These are phyloP conservation scores for Betta splendens DNA, from an alignment of 2,797 vertebrate genomes.

Conservation along the genomic window DNA sequence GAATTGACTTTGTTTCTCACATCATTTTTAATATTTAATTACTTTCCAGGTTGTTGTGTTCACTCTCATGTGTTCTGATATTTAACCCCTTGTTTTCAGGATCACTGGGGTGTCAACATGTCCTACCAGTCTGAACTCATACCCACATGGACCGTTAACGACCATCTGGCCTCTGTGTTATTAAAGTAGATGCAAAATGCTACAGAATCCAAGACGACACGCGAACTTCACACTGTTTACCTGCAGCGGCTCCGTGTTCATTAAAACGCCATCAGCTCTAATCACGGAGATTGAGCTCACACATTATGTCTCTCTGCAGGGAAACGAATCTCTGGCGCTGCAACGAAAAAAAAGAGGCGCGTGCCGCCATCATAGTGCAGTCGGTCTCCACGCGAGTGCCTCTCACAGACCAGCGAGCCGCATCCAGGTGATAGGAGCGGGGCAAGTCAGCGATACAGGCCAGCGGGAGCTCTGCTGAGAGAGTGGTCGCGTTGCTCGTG, in stretches of 20 bases:
- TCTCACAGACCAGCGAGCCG: slow-evolving; percentile 46
- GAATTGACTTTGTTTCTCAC: too few species aligned
- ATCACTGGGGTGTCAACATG: not conserved
- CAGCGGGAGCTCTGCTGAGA: slow-evolving; percentile 49
- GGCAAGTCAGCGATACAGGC: slow-evolving; percentile 35
- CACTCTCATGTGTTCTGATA: not conserved
- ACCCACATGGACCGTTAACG: not conserved
- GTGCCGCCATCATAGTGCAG: not conserved
- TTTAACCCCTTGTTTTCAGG: not conserved
- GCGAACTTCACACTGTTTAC: slow-evolving; percentile 1
- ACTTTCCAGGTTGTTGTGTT: slow-evolving; percentile 5
- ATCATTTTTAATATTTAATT: not conserved
- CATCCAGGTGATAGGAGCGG: slow-evolving; percentile 33
- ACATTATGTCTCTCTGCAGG: slow-evolving; percentile 11
- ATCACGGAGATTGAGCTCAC: slow-evolving; percentile 34
- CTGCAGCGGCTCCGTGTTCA: slow-evolving; percentile 20
- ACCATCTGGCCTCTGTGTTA: slow-evolving; percentile 1
- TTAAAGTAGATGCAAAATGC: not conserved
- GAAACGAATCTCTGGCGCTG: slow-evolving; percentile 18
- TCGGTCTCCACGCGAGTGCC: slow-evolving; percentile 9
- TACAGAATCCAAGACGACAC: not conserved
- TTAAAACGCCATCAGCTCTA: slow-evolving; percentile 36
- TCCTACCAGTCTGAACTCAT: too few species aligned
- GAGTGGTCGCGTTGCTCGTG: slow-evolving; percentile 29
- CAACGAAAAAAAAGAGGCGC: slow-evolving; percentile 9